Conservation (phyloP, 1,140 invertebrate species). For the Microplitis mediator region DNA sequence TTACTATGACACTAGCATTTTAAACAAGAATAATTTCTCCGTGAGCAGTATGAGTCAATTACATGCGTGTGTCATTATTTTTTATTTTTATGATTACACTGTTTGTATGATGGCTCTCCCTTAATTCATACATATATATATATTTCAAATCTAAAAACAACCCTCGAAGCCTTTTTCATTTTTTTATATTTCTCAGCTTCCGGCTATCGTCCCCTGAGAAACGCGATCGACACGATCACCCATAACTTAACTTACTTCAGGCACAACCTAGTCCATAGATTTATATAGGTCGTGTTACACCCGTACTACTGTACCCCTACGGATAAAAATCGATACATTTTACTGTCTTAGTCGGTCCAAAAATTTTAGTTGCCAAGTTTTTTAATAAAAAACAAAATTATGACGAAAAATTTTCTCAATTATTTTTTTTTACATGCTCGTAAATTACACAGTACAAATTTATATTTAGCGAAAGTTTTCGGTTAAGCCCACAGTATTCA, state of each 20-base stretch:
- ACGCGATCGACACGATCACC: neutral
- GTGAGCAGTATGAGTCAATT: too few species aligned
- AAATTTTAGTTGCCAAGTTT: neutral
- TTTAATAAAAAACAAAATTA: neutral
- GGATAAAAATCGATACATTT: neutral
- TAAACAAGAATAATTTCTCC: too few species aligned
- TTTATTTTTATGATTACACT: neutral
- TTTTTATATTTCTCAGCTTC: neutral
- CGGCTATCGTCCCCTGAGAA: neutral
- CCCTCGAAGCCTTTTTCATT: too few species aligned
- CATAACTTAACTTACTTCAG: neutral
- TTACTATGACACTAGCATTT: too few species aligned
- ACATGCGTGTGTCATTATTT: constrained; percentile 1
- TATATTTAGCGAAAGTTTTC: too few species aligned
- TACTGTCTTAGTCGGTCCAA: neutral
- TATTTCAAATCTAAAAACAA: too few species aligned
- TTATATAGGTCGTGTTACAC: constrained; percentile 1
- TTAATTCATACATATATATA: too few species aligned
- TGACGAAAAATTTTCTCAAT: neutral
- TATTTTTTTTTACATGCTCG: too few species aligned
- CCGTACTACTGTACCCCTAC: neutral
- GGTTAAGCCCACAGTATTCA: too few species aligned
- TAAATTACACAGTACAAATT: too few species aligned
- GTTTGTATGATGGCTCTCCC: neutral
- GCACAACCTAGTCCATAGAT: neutral